Conservation (phyloP, 1,140 invertebrate genomes). For the Drosophila ogumai region DNA sequence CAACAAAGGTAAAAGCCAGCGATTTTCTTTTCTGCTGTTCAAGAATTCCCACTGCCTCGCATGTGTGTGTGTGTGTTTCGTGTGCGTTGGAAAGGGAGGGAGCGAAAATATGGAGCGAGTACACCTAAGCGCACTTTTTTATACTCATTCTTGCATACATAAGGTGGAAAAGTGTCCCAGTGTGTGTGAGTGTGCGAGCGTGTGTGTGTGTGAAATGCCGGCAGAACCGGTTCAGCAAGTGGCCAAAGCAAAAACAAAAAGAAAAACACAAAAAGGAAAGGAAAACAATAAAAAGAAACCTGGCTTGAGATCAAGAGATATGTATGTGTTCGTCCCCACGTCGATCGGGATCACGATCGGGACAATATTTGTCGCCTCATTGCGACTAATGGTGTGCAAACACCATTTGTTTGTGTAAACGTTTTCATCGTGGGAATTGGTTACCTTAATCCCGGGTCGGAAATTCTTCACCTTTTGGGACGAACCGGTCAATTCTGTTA, state of each 20-base stretch:
- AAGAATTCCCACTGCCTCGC: slow-evolving; percentile 25
- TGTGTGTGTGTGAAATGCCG: slow-evolving; percentile 64
- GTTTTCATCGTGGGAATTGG: not conserved
- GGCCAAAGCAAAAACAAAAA: slow-evolving; percentile 62
- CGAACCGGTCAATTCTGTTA: not conserved
- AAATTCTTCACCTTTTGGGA: not conserved
- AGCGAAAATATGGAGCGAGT: slow-evolving; percentile 22
- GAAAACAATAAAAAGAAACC: slow-evolving; percentile 32
- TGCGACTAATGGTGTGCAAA: slow-evolving; percentile 8
- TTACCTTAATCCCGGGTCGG: not conserved
- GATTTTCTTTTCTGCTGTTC: slow-evolving; percentile 16
- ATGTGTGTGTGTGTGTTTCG: slow-evolving; percentile 17
- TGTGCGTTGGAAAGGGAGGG: slow-evolving; percentile 8
- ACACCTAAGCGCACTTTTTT: slow-evolving; percentile 37
- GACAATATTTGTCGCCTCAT: slow-evolving; percentile 30
- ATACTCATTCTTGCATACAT: not conserved
- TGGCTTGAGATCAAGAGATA: slow-evolving; percentile 8
- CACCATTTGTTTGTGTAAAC: not conserved
- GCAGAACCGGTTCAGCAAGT: slow-evolving; percentile 79
- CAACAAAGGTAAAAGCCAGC: slow-evolving; percentile 42
- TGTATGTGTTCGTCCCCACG: slow-evolving; percentile 32
- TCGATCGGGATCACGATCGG: slow-evolving; percentile 42
- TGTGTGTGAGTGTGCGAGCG: slow-evolving; percentile 26
- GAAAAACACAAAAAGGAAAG: slow-evolving; percentile 27
- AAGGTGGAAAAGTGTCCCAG: slow-evolving; percentile 48